Percentiles rank a stretch among this genome's conserved stretches.
phyloP scores from a whole-genome alignment of 2,113 vertebrate species.

The Heterotis niloticus region DNA sequence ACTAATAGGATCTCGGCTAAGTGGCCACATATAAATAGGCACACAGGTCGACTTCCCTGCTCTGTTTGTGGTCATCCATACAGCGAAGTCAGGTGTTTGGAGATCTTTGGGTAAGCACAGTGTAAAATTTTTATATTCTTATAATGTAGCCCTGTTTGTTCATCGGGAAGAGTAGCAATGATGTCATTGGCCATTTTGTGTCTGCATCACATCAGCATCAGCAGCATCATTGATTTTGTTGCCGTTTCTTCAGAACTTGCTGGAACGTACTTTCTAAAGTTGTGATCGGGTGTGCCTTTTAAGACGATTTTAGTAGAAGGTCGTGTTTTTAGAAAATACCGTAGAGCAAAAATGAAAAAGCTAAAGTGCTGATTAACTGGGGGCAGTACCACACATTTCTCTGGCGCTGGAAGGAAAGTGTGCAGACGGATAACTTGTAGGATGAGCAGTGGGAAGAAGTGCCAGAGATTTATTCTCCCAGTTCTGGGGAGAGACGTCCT shows the following conservation, averaged over 20 bases:
- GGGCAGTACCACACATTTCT: too few relatives aligned
- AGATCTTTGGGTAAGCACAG: slow-evolving; percentile 16
- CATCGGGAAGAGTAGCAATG: background rate
- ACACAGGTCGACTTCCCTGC: background rate
- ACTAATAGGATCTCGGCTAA: slow-evolving; percentile 51
- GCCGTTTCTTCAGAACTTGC: background rate
- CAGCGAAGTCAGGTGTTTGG: slow-evolving; percentile 24
- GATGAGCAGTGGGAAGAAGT: too few relatives aligned
- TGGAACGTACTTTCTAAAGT: background rate
- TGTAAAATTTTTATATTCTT: background rate
- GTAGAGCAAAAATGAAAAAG: too few relatives aligned
- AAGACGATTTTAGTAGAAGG: too few relatives aligned
- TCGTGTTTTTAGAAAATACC: too few relatives aligned
- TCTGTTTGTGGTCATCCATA: slow-evolving; percentile 27
- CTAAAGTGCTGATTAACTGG: too few relatives aligned
- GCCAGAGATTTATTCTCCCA: too few relatives aligned
- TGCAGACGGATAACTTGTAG: too few relatives aligned
- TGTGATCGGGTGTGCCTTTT: too few relatives aligned
- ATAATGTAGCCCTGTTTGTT: background rate
- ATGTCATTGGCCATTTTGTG: background rate
- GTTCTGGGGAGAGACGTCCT: too few relatives aligned
- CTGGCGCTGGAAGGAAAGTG: too few relatives aligned
- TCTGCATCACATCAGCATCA: background rate
- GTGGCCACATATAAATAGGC: slow-evolving; percentile 48
- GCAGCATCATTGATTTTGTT: background rate